Conservation (phyloP, 1,140 invertebrate species). For the Olivierus martensii region DNA sequence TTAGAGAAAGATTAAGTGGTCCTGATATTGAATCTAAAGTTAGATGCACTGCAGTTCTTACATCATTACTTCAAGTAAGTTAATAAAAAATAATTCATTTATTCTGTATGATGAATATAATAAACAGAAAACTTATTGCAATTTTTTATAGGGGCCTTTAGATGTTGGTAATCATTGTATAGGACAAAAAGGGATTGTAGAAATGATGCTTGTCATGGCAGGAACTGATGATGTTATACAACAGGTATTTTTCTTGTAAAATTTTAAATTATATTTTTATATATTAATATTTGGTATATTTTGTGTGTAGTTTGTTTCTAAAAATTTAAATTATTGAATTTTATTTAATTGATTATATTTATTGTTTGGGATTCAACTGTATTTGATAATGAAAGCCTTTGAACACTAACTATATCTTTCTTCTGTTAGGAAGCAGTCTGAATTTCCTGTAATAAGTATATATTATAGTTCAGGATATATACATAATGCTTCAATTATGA, state of each 20-base stretch:
- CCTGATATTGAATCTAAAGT: conserved; percentile 86
- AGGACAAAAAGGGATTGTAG: conserved; percentile 78
- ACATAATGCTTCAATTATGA: no score
- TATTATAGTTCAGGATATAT: no score
- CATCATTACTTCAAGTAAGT: conserved; percentile 57
- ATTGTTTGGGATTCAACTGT: no score
- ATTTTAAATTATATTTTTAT: background rate
- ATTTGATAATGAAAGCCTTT: no score
- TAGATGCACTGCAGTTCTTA: conserved; percentile 73
- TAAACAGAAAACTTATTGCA: background rate
- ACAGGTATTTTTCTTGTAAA: conserved; percentile 17
- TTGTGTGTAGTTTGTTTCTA: background rate
- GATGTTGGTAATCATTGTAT: conserved; percentile 90
- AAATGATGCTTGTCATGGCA: conserved; percentile 96
- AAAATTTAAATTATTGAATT: background rate
- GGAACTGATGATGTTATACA: conserved; percentile 62
- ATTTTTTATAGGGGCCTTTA: conserved; percentile 50
- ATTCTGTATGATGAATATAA: background rate
- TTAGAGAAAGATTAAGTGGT: conserved; percentile 58
- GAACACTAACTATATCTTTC: no score
- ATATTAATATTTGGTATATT: no score
- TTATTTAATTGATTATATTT: no score
- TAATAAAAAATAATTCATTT: conserved; percentile 3
- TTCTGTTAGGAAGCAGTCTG: no score
- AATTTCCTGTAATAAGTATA: no score